These are phyloP conservation scores for Parapristionchus giblindavisi DNA, from an alignment of 2,888 invertebrate genomes.

Conservation along the genomic window DNA sequence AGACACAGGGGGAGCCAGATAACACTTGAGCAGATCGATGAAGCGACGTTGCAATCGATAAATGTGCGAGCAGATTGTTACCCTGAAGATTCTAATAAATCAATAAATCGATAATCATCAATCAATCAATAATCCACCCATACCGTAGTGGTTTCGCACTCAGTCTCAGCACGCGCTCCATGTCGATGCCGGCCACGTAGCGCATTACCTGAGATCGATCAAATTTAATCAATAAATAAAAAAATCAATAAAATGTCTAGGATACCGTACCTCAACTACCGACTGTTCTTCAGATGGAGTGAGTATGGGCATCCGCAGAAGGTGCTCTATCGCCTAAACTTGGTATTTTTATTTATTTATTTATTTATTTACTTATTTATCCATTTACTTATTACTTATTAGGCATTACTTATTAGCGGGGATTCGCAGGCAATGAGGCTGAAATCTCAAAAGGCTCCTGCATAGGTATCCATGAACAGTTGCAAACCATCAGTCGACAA, in stretches of 20 bases:
- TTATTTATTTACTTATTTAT: not conserved
- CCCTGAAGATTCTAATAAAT: constrained; percentile 39
- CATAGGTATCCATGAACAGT: too few relatives aligned
- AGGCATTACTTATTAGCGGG: too few relatives aligned
- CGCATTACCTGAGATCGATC: constrained; percentile 42
- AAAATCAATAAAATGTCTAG: too few relatives aligned
- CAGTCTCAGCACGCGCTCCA: constrained; percentile 45
- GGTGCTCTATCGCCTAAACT: constrained; percentile 13
- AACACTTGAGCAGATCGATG: constrained; percentile 35
- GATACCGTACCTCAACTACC: constrained; percentile 18
- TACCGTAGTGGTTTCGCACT: constrained; percentile 41
- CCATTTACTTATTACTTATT: too few relatives aligned
- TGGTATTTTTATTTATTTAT: not conserved
- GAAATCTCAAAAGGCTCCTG: too few relatives aligned
- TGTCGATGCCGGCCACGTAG: constrained; percentile 40
- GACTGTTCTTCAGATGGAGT: constrained; percentile 13
- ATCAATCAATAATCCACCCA: not conserved
- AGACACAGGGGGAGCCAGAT: constrained; percentile 24
- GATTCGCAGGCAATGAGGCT: too few relatives aligned
- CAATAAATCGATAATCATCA: not conserved
- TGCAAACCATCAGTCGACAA: too few relatives aligned
- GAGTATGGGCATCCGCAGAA: not conserved
- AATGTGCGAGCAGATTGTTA: constrained; percentile 49
- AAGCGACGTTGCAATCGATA: constrained; percentile 46
- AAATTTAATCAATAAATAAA: not conserved